A percentile compares a stretch with the other conserved stretches of the same genome.
Evolutionary conservation across 2,888 invertebrate genomes (phyloP).

Genomic region (Globia sparganii): DNA sequence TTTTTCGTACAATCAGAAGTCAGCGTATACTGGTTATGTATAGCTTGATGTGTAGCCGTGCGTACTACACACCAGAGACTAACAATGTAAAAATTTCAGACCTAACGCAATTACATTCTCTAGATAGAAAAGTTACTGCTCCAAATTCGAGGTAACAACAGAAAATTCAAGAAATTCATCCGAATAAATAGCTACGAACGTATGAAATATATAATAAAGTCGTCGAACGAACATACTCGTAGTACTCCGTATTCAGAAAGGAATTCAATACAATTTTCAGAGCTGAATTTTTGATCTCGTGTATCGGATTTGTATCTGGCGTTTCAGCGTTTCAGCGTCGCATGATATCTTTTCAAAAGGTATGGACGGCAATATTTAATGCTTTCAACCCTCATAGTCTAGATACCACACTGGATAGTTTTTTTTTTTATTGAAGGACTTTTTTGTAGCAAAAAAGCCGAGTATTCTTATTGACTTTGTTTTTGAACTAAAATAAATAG

Average conservation of each 20-base stretch:
- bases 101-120: constrained; percentile 14
- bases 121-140: constrained; percentile 12
- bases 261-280: constrained; percentile 51
- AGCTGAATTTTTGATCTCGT: constrained; percentile 46
- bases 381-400: constrained; percentile 18
- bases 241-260: constrained; percentile 36
- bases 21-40: no score
- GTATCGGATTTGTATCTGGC: constrained; percentile 41
- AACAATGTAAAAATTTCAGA: constrained; percentile 18
- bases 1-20: no score
- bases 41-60: no score
- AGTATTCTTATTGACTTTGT: constrained; percentile 7
- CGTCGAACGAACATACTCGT: constrained; percentile 8
- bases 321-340: constrained; percentile 30
- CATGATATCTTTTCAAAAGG: constrained; percentile 38
- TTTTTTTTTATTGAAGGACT: constrained; percentile 17
- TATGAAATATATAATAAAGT: constrained; percentile 44
- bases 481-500: no score
- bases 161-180: constrained; percentile 28
- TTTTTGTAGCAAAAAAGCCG: constrained; percentile 1
- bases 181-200: constrained; percentile 4
- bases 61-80: neutral
- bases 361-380: constrained; percentile 21
- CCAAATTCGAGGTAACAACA: constrained; percentile 18
- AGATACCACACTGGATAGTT: neutral